Percentiles rank a stretch among this genome's conserved stretches.
These are phyloP conservation scores for Drosophila equinoxialis DNA, from an alignment of 1,140 invertebrate genomes.

Conservation along the genomic window DNA sequence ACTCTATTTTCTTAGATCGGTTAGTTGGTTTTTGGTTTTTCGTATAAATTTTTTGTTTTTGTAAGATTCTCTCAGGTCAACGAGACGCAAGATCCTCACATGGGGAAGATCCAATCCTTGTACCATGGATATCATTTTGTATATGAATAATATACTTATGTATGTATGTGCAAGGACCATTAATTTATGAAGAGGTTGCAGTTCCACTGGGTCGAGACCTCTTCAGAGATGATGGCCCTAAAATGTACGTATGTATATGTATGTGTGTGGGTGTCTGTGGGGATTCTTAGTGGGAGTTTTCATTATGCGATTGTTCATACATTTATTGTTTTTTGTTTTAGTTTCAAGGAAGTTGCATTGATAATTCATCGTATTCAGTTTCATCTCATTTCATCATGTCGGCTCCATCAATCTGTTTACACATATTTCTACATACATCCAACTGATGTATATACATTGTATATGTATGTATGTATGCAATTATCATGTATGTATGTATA, in stretches of 20 bases:
- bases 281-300: conserved; percentile 40
- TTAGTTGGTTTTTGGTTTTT: conserved; percentile 43
- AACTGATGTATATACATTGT: conserved; percentile 11
- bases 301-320: conserved; percentile 69
- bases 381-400: conserved; percentile 36
- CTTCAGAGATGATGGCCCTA: background rate
- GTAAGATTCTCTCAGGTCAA: too few species aligned
- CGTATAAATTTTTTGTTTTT: conserved; percentile 8
- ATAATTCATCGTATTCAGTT: conserved; percentile 41
- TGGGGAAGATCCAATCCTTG: conserved; percentile 2
- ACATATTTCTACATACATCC: conserved; percentile 14
- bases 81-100: too few species aligned
- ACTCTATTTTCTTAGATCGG: conserved; percentile 42
- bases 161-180: background rate
- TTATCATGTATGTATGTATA: conserved; percentile 31
- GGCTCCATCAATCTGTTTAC: conserved; percentile 34
- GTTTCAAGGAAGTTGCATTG: conserved; percentile 52
- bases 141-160: background rate
- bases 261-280: conserved; percentile 31
- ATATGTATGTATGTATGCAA: conserved; percentile 3
- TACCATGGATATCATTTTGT: conserved; percentile 1
- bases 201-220: background rate
- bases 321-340: conserved; percentile 57
- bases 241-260: conserved; percentile 15
- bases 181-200: background rate